Evolutionary conservation across 2,797 vertebrate species (phyloP), one percentile per base, ranked within the genome.

Genomic region (Zalophus californianus): DNA sequence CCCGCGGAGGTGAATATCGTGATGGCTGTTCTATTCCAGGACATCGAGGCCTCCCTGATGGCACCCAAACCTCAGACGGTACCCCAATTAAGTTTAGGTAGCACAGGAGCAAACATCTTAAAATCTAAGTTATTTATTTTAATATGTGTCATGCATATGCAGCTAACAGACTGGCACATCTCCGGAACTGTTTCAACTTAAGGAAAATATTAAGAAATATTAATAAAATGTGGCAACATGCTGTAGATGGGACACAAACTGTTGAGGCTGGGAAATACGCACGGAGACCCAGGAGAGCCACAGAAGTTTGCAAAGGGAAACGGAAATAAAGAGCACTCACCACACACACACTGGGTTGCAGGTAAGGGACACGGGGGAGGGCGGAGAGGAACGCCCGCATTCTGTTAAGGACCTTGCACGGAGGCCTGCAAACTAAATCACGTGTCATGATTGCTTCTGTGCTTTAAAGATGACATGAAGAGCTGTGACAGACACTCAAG

Each of bases 1-100:
- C 0, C 0, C 20, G 27, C 4, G 14, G 4, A 64, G 25, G 29
- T 5, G 3, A 27, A 48, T 27, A 21, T 16, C 1, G 1, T 5
- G 64, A 50, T 7, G 6, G 72, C 29, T 6, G 66, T 35, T 52
- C 6, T 13, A 3, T 16, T 35, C 8, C 2, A 0, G 14, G n/a
- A 15, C 16, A 6, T 7, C 10, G 20, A 29, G 29, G 25, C 62
- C 25, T 41, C 29, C 50, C 14, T 11, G 62, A 9, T 5, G n/a
- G 25, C 48, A 16, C 14, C 58, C 58, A 25, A 6, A 48, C 23
- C 38, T 66, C 50, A 2, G 20, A 29, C 3, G 29, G 21, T 15
- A 44, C 10, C n/a, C 66, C 50, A 12, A n/a, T 21, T 10, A 2
- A 35, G 5, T n/a, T 44, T 5, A 25, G 3, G 20, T 7, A 16